Evolutionary conservation across 2,797 vertebrate species (phyloP), one percentile per base, ranked within the genome.

Genomic region (Poecile montanus): DNA sequence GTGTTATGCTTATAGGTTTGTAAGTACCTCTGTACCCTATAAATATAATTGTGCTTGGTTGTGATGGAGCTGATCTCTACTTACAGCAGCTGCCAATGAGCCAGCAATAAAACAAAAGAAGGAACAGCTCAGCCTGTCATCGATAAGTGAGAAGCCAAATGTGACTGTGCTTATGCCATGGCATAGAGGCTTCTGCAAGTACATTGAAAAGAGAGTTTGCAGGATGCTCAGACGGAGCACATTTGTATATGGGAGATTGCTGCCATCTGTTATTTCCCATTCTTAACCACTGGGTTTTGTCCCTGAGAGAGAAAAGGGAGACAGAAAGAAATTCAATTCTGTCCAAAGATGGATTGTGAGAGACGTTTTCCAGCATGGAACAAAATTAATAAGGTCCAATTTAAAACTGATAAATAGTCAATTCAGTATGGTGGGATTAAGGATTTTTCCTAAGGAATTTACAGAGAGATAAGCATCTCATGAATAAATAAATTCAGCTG

Each of bases 401-500:
- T 98, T 97, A 96, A 96, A 97, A 96, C 90, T 97, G 97, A 98
- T 97, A 98, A 97, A 96, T 95, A 97, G 97, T 97, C 97, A 94
- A 94, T 97, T 97, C 95, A 97, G 93, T 94, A 95, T 96, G 94
- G 95, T 71, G 58, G 95, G 96, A 97, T 97, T 97, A 97, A 96
- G 94, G 95, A 97, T 96, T 97, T 96, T 97, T 97, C 94, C 95
- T 94, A 94, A 94, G 96, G 97, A 98, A 97, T 98, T 97, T 97
- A 91, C 86, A 67, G 76, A 93, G 86, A 97, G 95, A 98, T 97
- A 97, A 97, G 90, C 93, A 97, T 97, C 96, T 98, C 96, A 98
- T 98, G 97, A 98, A 98, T 98, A 98, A 98, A 97, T 97, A 97
- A 97, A 97, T 97, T 97, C 93, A 93, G 81, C 96, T 96, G 93